Base-by-base conservation (phyloP, 2,888 invertebrate species). In the Lasioglossum malachurum region DNA sequence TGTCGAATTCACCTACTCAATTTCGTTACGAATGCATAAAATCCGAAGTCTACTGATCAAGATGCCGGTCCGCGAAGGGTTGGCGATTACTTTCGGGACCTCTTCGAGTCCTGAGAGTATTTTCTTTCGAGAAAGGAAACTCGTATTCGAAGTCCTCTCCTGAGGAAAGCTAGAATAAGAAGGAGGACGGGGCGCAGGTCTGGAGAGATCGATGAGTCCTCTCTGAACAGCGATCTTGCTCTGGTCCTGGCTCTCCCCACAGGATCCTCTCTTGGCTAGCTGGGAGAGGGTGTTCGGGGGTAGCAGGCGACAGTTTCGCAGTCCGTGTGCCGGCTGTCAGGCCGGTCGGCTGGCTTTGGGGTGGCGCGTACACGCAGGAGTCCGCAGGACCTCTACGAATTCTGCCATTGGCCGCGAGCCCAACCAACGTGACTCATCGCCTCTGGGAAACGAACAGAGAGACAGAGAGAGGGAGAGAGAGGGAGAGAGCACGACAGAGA, bases 361-460 rank as follows among this genome's bases (percentile, higher is more conserved):
- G 83, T 83, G 82, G 64, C 67, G 71, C 73, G 81, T 76, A 72
- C 82, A 85, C 84, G 85, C 84, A 86, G 80, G 83, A 80, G 82
- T 71, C 72, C 71, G 67, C 78, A 79, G 75, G 83, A 79, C 88
- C 84, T 80, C 88, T 82, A 89, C 86, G 87, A 89, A 91, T 90
- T 91, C 91, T 90, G 90, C 88, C 90, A 92, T 94, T 94, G 94
- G 94, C 93, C 90, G 75, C 80, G 88, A 92, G 94, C 94, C 94
- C 53, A 53, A 53, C 53, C 53, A 94, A 93, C 92, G 90, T 94
- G 94, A 94, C 94, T 94, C 94, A 94, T 93, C 94, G 92, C 91
- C 93, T 93, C 92, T 90, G 93, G 93, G 93, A 94, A 94, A 94
- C 67, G 92, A 92, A 94, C 93, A 44, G n/a, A 7, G 19, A n/a